These are phyloP conservation scores for Drosophila prostipennis DNA, from an alignment of 2,888 invertebrate species.

Conservation along the genomic window DNA sequence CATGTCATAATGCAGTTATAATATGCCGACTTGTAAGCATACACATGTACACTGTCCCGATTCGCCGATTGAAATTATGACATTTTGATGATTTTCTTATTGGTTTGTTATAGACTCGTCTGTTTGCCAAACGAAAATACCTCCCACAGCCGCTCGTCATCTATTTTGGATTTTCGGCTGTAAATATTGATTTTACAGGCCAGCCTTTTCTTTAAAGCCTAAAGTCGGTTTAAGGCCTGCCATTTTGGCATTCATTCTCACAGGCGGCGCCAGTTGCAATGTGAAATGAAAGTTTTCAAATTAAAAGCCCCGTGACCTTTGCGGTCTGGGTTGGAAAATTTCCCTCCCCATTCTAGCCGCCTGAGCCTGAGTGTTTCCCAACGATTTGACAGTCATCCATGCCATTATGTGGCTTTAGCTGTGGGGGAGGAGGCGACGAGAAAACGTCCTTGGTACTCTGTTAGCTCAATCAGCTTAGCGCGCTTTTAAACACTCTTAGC, in stretches of 20 bases:
- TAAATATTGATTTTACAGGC: constrained; percentile 54
- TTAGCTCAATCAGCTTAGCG: constrained; percentile 47
- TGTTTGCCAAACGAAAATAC: constrained; percentile 20
- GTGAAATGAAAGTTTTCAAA: constrained; percentile 55
- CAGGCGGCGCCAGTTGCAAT: constrained; percentile 12
- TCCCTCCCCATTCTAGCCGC: neutral
- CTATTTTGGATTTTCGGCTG: constrained; percentile 19
- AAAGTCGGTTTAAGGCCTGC: constrained; percentile 45
- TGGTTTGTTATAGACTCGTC: constrained; percentile 73
- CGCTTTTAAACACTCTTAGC: constrained; percentile 40
- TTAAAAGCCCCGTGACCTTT: constrained; percentile 44
- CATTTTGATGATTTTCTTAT: constrained; percentile 83
- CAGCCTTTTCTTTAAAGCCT: constrained; percentile 34
- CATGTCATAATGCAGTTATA: constrained; percentile 81
- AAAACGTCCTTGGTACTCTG: constrained; percentile 35
- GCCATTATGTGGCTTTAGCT: constrained; percentile 30
- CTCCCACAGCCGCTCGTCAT: constrained; percentile 11
- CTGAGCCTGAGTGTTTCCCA: constrained; percentile 12
- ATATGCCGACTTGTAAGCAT: constrained; percentile 36
- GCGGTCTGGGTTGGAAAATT: constrained; percentile 21
- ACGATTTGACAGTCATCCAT: constrained; percentile 34
- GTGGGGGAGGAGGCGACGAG: constrained; percentile 1
- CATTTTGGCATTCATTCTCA: constrained; percentile 15
- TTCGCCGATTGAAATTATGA: constrained; percentile 78
- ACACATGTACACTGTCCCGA: constrained; percentile 20